Percentiles rank a stretch among this genome's conserved stretches.
Conservation (phyloP, 1,140 invertebrate genomes). For the Theocolax elegans region DNA sequence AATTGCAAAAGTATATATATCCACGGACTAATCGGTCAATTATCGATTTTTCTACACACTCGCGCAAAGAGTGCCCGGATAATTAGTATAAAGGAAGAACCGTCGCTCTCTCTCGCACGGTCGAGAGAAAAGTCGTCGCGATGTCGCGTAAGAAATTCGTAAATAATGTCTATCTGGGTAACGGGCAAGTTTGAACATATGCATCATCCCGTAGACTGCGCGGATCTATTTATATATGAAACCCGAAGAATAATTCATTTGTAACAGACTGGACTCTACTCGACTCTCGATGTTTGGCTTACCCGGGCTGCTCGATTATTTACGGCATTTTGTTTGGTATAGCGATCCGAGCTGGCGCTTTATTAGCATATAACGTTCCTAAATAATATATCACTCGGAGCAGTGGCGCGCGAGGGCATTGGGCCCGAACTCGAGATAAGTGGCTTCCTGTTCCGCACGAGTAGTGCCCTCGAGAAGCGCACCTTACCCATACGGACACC, state of each 20-base stretch:
- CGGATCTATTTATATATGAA: conserved; percentile 26
- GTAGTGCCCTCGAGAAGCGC: background rate
- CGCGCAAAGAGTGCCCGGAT: too few relatives aligned
- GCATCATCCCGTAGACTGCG: too few relatives aligned
- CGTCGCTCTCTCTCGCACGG: too few relatives aligned
- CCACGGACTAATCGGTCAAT: too few relatives aligned
- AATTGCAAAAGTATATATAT: too few relatives aligned
- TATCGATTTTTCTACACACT: background rate
- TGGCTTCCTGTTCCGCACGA: conserved; percentile 51
- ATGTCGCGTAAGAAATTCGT: background rate
- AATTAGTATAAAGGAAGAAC: too few relatives aligned
- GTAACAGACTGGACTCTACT: background rate
- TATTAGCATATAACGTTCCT: conserved; percentile 56
- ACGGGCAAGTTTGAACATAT: too few relatives aligned
- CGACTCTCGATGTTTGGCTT: background rate
- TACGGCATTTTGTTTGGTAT: conserved; percentile 16
- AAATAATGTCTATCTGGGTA: too few relatives aligned
- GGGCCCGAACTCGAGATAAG: conserved; percentile 49
- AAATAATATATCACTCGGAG: conserved; percentile 56
- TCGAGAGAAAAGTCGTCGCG: background rate
- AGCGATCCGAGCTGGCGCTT: background rate
- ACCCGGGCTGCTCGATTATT: conserved; percentile 6
- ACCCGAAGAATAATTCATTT: conserved; percentile 30
- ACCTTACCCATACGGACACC: background rate
- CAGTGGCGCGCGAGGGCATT: conserved; percentile 35